These are phyloP conservation scores for Parapsyche elsis DNA, from an alignment of 1,140 invertebrate genomes.

Conservation along the genomic window DNA sequence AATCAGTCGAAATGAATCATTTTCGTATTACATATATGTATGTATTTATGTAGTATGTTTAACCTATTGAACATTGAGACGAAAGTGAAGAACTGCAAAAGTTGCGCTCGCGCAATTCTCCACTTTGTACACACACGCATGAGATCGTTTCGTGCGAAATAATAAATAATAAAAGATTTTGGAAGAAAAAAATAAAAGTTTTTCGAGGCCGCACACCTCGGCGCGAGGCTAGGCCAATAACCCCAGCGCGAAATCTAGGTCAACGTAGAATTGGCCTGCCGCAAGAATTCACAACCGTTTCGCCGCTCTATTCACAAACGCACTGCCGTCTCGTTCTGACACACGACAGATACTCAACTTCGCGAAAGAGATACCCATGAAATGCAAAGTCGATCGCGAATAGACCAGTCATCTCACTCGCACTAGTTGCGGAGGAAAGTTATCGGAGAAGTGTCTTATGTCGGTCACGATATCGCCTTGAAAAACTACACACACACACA, in stretches of 20 bases:
- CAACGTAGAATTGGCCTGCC: constrained; percentile 52
- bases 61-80: too few relatives aligned
- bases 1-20: too few relatives aligned
- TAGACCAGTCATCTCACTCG: constrained; percentile 43
- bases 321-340: background rate
- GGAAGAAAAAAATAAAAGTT: constrained; percentile 31
- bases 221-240: constrained; percentile 52
- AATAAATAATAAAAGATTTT: constrained; percentile 7
- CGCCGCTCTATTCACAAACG: background rate
- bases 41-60: too few relatives aligned
- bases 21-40: too few relatives aligned
- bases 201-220: constrained; percentile 52
- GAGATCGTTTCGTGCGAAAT: background rate
- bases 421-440: constrained; percentile 41
- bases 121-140: background rate
- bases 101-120: too few relatives aligned
- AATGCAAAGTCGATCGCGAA: constrained; percentile 32
- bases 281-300: constrained; percentile 44
- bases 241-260: constrained; percentile 52
- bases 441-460: constrained; percentile 44
- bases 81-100: too few relatives aligned
- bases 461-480: constrained; percentile 54
- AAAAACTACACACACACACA: constrained; percentile 37
- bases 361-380: background rate
- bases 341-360: background rate